Evolutionary conservation across 2,888 invertebrate species (phyloP).

Genomic region (Crocallis elinguaria): DNA sequence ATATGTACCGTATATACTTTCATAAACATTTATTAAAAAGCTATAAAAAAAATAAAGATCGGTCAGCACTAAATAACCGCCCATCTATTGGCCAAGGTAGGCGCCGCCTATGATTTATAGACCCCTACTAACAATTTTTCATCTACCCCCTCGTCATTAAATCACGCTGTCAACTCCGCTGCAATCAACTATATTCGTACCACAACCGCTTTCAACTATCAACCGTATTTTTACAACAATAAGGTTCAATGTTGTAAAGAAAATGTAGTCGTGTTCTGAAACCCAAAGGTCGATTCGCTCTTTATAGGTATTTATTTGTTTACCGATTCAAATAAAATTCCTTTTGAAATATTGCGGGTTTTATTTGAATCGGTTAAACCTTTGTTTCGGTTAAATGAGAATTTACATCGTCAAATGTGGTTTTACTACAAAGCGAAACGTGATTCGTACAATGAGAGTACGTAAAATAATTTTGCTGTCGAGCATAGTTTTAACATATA

Average conservation of each 20-base stretch:
- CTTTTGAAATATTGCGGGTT: conserved; percentile 17
- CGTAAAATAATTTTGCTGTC: neutral
- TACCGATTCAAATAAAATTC: conserved; percentile 21
- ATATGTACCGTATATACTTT: too few species aligned
- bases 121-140: conserved; percentile 57
- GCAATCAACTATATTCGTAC: conserved; percentile 29
- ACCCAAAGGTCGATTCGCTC: conserved; percentile 8
- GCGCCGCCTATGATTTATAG: conserved; percentile 60
- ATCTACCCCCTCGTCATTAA: conserved; percentile 55
- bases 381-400: conserved; percentile 8
- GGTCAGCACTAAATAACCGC: conserved; percentile 51
- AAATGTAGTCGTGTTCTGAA: neutral
- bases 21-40: too few species aligned
- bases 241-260: conserved; percentile 8
- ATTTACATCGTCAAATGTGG: conserved; percentile 1
- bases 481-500: too few species aligned
- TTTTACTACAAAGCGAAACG: neutral
- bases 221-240: conserved; percentile 3
- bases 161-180: conserved; percentile 53
- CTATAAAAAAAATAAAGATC: conserved; percentile 48
- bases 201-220: conserved; percentile 7
- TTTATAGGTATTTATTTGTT: conserved; percentile 27
- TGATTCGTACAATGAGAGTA: neutral
- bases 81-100: conserved; percentile 48
- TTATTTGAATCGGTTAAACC: conserved; percentile 21